Conservation (phyloP, 2,797 vertebrate species). For the Sarcophilus harrisii region DNA sequence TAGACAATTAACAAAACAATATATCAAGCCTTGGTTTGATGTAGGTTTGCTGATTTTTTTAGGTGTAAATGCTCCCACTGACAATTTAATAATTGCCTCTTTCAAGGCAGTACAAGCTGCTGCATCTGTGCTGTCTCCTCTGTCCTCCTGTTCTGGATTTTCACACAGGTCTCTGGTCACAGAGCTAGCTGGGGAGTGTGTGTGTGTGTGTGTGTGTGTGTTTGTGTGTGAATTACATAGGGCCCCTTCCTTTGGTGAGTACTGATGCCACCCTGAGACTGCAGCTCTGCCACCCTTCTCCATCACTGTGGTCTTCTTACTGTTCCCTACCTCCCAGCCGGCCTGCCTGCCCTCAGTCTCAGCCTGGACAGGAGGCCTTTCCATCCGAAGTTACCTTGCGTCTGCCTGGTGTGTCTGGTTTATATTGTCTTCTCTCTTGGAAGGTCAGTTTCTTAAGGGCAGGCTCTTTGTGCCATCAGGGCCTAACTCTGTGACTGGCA, state of each 20-base stretch:
- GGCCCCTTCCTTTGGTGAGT: background rate
- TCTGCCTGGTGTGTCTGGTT: background rate
- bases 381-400: too few relatives aligned
- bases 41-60: background rate
- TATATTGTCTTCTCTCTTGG: background rate
- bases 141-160: background rate
- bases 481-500: background rate
- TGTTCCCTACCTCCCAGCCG: background rate
- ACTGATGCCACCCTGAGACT: background rate
- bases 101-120: background rate
- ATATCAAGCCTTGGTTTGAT: background rate
- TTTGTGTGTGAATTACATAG: too few relatives aligned
- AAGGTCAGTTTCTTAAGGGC: background rate
- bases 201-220: too few relatives aligned
- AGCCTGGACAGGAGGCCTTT: background rate
- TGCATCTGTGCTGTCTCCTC: background rate
- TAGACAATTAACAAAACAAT: too few relatives aligned
- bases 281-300: background rate
- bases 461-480: background rate
- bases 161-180: background rate
- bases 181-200: background rate
- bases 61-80: background rate
- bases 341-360: background rate
- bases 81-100: background rate
- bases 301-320: background rate